Evolutionary conservation across 2,888 invertebrate species (phyloP).

Genomic region (Ypsolopha scabrella): DNA sequence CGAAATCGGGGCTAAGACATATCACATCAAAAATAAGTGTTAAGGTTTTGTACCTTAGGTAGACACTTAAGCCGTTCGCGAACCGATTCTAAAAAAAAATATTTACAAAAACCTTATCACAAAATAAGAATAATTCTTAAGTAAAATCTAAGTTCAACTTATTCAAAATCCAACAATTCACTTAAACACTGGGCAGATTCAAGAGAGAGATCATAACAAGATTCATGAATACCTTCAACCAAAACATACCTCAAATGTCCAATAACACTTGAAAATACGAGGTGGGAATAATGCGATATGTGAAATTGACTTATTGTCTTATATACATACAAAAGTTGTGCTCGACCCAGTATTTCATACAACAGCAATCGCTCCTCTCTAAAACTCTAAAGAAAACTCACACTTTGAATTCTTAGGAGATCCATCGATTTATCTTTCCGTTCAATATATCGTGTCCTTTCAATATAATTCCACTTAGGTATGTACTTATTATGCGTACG

Average conservation of each 20-base stretch:
- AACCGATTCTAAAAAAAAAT: conserved; percentile 35
- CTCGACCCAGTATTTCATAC: conserved; percentile 58
- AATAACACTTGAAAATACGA: conserved; percentile 29
- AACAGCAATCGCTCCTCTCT: conserved; percentile 20
- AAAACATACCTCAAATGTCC: conserved; percentile 25
- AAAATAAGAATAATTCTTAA: conserved; percentile 44
- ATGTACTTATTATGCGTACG: conserved; percentile 20
- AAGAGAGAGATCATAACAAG: conserved; percentile 65
- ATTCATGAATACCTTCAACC: conserved; percentile 47
- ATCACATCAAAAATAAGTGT: conserved; percentile 35
- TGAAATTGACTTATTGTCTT: conserved; percentile 60
- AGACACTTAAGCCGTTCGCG: conserved; percentile 49
- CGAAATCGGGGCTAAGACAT: conserved; percentile 22
- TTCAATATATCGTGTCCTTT: conserved; percentile 4
- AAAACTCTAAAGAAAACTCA: conserved; percentile 8
- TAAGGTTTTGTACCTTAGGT: conserved; percentile 13
- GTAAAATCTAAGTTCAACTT: conserved; percentile 44
- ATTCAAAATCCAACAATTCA: conserved; percentile 49
- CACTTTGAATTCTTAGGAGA: conserved; percentile 39
- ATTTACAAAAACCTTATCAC: conserved; percentile 62
- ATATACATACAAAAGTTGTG: conserved; percentile 52
- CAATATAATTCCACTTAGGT: conserved; percentile 29
- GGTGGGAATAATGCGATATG: conserved; percentile 58
- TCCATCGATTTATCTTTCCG: conserved; percentile 20
- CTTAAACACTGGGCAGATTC: conserved; percentile 66